Evolutionary conservation across 2,888 invertebrate genomes (phyloP).

Genomic region (Aromia moschata): DNA sequence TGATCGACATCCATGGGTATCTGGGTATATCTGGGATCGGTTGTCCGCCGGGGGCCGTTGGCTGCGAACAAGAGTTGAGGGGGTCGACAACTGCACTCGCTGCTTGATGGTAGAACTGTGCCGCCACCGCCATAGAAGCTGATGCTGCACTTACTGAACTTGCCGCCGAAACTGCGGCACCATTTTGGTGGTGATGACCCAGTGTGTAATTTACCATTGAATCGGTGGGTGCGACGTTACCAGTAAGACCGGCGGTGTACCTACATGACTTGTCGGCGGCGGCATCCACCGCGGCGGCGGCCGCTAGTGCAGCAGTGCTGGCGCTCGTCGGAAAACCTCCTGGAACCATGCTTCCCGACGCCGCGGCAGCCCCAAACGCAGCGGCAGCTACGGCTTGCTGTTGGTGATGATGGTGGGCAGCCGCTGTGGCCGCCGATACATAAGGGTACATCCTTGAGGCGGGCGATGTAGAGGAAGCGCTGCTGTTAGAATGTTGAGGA

Average conservation of each 20-base stretch:
- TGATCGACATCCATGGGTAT: constrained; percentile 97
- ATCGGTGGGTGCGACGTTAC: constrained; percentile 73
- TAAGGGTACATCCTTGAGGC: constrained; percentile 92
- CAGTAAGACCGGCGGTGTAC: constrained; percentile 73
- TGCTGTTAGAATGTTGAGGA: constrained; percentile 70
- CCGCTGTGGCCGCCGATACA: constrained; percentile 75
- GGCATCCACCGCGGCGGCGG: constrained; percentile 73
- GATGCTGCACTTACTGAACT: constrained; percentile 78
- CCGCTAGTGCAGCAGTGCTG: constrained; percentile 68
- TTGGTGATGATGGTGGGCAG: constrained; percentile 75
- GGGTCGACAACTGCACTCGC: constrained; percentile 83
- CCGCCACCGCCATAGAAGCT: constrained; percentile 71
- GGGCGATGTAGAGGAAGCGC: constrained; percentile 69
- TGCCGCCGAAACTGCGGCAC: constrained; percentile 67
- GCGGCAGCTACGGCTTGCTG: constrained; percentile 73
- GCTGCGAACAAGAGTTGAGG: constrained; percentile 79
- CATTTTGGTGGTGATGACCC: constrained; percentile 77
- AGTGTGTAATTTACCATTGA: constrained; percentile 86
- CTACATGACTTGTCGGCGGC: constrained; percentile 84
- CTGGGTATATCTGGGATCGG: constrained; percentile 92
- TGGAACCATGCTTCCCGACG: constrained; percentile 72
- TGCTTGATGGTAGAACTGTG: constrained; percentile 91
- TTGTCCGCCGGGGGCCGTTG: constrained; percentile 77
- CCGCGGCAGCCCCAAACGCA: constrained; percentile 73
- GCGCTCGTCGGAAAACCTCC: constrained; percentile 67